These are phyloP conservation scores for Zygaena filipendulae DNA, from an alignment of 2,888 invertebrate genomes.

Conservation along the genomic window DNA sequence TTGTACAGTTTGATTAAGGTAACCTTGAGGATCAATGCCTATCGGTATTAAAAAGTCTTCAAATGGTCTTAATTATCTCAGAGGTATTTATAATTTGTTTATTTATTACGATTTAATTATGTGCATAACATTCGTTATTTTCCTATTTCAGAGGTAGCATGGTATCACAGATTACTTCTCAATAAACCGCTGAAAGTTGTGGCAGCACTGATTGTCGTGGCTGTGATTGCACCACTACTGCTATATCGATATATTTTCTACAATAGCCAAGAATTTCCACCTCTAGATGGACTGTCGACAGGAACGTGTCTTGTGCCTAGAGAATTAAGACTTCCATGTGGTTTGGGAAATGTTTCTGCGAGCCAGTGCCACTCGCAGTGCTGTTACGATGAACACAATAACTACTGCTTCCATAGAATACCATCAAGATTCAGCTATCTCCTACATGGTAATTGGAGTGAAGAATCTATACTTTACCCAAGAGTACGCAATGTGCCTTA, in stretches of 20 bases:
- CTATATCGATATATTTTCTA: slow-evolving; percentile 39
- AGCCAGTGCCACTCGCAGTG: slow-evolving; percentile 52
- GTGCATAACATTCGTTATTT: too few relatives aligned
- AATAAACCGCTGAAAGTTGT: slow-evolving; percentile 41
- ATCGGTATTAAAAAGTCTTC: not conserved
- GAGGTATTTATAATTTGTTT: not conserved
- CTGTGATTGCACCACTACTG: slow-evolving; percentile 35
- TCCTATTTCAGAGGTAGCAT: slow-evolving; percentile 41
- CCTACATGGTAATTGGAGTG: slow-evolving; percentile 33
- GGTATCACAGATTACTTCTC: slow-evolving; percentile 45
- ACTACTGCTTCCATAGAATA: slow-evolving; percentile 60
- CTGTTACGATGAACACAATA: slow-evolving; percentile 50
- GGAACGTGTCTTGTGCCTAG: slow-evolving; percentile 46
- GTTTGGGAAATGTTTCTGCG: slow-evolving; percentile 29
- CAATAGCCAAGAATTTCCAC: slow-evolving; percentile 27
- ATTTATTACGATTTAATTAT: not conserved
- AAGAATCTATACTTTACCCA: slow-evolving; percentile 33
- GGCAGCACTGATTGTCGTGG: slow-evolving; percentile 23
- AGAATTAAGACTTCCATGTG: slow-evolving; percentile 39
- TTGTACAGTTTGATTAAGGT: not conserved
- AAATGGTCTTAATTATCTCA: not conserved
- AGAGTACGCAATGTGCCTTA: slow-evolving; percentile 40
- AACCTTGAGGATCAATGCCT: not conserved
- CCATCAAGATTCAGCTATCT: slow-evolving; percentile 64
- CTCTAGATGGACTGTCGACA: slow-evolving; percentile 42